Conservation (phyloP, 2,888 invertebrate genomes). For the Morinoia aosen region DNA sequence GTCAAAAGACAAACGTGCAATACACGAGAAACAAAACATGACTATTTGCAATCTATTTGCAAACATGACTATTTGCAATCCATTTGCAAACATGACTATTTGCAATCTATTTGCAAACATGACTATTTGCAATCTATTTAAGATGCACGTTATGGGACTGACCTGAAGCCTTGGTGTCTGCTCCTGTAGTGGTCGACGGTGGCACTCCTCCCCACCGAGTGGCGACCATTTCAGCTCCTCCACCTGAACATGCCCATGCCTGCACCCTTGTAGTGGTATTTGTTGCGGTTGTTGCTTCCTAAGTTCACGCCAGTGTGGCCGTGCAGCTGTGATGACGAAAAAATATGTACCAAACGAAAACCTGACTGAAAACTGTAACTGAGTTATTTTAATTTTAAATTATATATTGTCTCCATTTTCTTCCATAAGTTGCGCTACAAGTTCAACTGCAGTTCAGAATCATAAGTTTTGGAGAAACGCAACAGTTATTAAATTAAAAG, state of each 20-base stretch:
- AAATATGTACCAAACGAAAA: too few relatives aligned
- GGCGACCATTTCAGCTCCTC: slow-evolving; percentile 26
- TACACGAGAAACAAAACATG: too few relatives aligned
- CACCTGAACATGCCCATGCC: slow-evolving; percentile 46
- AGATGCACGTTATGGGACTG: background rate
- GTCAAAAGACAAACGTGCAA: too few relatives aligned
- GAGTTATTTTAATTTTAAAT: too few relatives aligned
- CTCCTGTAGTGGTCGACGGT: slow-evolving; percentile 20
- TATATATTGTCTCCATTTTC: too few relatives aligned
- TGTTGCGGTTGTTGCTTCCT: slow-evolving; percentile 16
- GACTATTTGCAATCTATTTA: background rate
- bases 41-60: too few relatives aligned
- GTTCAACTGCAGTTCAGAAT: too few relatives aligned
- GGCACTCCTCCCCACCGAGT: slow-evolving; percentile 43
- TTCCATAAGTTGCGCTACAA: too few relatives aligned
- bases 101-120: background rate
- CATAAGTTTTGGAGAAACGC: too few relatives aligned
- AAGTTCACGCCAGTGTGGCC: background rate
- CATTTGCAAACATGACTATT: background rate
- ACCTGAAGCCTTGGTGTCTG: background rate
- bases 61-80: background rate
- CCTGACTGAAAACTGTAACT: too few relatives aligned
- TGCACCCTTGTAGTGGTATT: slow-evolving; percentile 30
- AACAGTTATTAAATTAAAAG: too few relatives aligned
- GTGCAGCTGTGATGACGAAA: background rate